Percentiles rank a stretch among this genome's conserved stretches.
Evolutionary conservation across 1,140 invertebrate species (phyloP).

Genomic region (Drosophila biarmipes): DNA sequence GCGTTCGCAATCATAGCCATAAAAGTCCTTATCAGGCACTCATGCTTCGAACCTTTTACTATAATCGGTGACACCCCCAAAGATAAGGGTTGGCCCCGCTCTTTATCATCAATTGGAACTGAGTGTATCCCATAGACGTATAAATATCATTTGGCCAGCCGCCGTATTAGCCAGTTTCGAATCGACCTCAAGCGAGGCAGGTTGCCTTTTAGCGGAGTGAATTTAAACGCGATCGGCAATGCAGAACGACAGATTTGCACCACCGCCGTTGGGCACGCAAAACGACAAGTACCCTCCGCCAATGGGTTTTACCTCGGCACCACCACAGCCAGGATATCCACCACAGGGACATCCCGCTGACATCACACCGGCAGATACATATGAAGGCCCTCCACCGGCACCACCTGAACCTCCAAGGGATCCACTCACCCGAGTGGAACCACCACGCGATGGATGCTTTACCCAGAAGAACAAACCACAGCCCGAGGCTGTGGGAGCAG

Average conservation of each 20-base stretch:
- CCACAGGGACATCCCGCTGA: slow-evolving; percentile 19
- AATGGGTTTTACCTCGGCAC: neutral
- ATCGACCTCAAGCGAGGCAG: slow-evolving; percentile 9
- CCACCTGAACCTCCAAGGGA: slow-evolving; percentile 1
- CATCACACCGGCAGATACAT: slow-evolving; percentile 26
- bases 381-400: slow-evolving; percentile 15
- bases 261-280: slow-evolving; percentile 20
- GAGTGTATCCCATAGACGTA: slow-evolving; percentile 12
- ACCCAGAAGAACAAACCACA: slow-evolving; percentile 59
- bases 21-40: slow-evolving; percentile 24
- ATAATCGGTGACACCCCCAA: slow-evolving; percentile 1
- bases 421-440: slow-evolving; percentile 11
- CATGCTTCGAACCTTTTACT: neutral
- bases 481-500: slow-evolving; percentile 40
- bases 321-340: slow-evolving; percentile 38
- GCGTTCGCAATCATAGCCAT: slow-evolving; percentile 8
- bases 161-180: slow-evolving; percentile 17
- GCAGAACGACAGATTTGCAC: slow-evolving; percentile 33
- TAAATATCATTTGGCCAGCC: slow-evolving; percentile 13
- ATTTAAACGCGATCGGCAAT: slow-evolving; percentile 3
- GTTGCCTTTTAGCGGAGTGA: neutral
- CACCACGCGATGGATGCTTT: slow-evolving; percentile 39
- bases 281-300: slow-evolving; percentile 28
- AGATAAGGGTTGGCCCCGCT: slow-evolving; percentile 6
- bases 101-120: slow-evolving; percentile 6